Evolutionary conservation across 2,797 vertebrate species (phyloP).

Genomic region (Melanotaenia pygmaea): DNA sequence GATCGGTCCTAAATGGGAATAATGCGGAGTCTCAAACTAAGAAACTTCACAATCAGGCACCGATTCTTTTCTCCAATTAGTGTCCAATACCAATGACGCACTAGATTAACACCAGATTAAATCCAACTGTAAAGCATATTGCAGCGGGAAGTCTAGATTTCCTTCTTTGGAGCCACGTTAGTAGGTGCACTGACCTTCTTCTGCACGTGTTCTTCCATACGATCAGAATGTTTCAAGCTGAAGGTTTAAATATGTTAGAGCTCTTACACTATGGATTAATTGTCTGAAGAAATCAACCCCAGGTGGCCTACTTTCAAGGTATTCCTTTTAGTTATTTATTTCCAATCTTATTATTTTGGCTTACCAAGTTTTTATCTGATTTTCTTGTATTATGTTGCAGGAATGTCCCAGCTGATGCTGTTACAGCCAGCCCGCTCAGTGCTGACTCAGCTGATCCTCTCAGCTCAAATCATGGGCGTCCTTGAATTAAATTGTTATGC

Average conservation of each 20-base stretch:
- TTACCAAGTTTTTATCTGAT: background rate
- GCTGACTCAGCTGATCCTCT: background rate
- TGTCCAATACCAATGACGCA: too few species aligned
- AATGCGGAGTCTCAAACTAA: too few species aligned
- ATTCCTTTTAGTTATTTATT: background rate
- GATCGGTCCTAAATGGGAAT: too few species aligned
- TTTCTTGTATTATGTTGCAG: background rate
- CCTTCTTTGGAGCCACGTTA: too few species aligned
- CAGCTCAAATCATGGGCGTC: too few species aligned
- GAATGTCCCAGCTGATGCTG: background rate
- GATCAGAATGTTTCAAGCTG: constrained; percentile 4
- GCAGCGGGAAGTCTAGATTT: background rate
- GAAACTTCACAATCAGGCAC: too few species aligned
- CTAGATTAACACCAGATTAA: too few species aligned
- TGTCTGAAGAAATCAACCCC: background rate
- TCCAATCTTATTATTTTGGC: background rate
- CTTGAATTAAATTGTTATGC: too few species aligned
- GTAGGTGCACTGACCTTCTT: too few species aligned
- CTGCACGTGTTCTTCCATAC: background rate
- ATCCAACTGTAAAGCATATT: background rate
- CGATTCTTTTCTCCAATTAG: too few species aligned
- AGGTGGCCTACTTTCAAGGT: background rate
- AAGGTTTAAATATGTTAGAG: background rate
- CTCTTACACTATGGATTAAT: background rate
- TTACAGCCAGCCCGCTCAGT: too few species aligned